phyloP scores from a whole-genome alignment of 2,113 vertebrate genomes.

The Caretta caretta region DNA sequence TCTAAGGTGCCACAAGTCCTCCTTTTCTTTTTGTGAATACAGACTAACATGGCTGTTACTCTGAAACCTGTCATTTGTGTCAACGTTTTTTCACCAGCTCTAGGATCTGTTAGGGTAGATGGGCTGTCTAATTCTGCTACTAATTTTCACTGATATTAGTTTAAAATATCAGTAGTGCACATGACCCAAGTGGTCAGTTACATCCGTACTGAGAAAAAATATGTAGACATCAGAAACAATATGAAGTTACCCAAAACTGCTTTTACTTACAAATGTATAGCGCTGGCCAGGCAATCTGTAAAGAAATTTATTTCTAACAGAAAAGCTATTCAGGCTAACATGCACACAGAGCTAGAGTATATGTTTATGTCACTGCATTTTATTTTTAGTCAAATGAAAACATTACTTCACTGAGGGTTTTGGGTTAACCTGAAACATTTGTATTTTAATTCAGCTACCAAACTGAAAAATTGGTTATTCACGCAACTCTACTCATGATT shows the following conservation, averaged over 20 bases:
- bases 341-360: not conserved
- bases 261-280: conserved; percentile 31
- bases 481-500: not conserved
- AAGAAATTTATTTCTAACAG: conserved; percentile 3
- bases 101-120: not conserved
- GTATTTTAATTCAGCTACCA: not conserved
- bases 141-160: not conserved
- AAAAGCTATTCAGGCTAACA: not conserved
- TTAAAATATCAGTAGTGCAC: not conserved
- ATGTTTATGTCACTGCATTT: not conserved
- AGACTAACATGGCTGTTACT: no score
- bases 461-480: not conserved
- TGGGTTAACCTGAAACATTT: not conserved
- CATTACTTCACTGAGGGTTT: not conserved
- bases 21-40: no score
- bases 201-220: not conserved
- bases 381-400: not conserved
- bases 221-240: not conserved
- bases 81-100: not conserved
- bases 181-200: not conserved
- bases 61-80: not conserved
- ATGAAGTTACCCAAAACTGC: not conserved
- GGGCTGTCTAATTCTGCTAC: not conserved
- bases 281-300: accelerated
- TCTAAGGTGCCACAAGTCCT: no score